phyloP scores from a whole-genome alignment of 2,797 vertebrate genomes.

The Oceanodroma leucorhoa region DNA sequence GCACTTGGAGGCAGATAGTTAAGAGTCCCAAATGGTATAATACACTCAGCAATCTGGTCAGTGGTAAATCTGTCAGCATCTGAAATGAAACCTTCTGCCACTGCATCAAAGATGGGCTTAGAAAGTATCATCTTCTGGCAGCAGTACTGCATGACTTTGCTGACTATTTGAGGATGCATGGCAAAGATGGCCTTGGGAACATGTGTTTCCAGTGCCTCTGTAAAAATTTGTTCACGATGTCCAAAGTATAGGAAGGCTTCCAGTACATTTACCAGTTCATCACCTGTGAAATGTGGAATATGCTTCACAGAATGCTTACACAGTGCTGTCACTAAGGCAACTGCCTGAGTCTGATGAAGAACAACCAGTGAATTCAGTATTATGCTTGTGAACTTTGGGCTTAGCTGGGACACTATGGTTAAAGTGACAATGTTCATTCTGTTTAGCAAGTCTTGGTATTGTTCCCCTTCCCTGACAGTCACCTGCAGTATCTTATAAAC shows the following conservation, averaged over 20 bases:
- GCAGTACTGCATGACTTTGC: constrained; percentile 84
- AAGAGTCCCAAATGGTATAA: constrained; percentile 85
- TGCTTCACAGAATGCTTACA: constrained; percentile 81
- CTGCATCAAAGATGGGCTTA: constrained; percentile 77
- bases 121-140: constrained; percentile 82
- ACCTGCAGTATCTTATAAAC: constrained; percentile 82
- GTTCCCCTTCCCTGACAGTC: constrained; percentile 50
- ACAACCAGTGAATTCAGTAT: constrained; percentile 80
- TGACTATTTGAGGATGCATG: constrained; percentile 78
- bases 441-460: constrained; percentile 79
- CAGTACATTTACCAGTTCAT: constrained; percentile 82
- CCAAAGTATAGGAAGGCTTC: constrained; percentile 85
- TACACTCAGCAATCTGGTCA: constrained; percentile 80
- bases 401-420: constrained; percentile 68
- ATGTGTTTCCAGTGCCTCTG: constrained; percentile 79
- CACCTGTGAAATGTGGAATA: constrained; percentile 78
- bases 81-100: constrained; percentile 86
- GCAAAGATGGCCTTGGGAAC: constrained; percentile 71
- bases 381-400: constrained; percentile 71
- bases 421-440: constrained; percentile 78
- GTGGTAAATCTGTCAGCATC: constrained; percentile 82
- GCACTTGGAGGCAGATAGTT: constrained; percentile 87
- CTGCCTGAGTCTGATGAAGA: constrained; percentile 79
- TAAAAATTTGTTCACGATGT: constrained; percentile 80
- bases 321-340: constrained; percentile 82